Evolutionary conservation across 2,797 vertebrate genomes (phyloP).

Genomic region (Gambelia wislizenii): DNA sequence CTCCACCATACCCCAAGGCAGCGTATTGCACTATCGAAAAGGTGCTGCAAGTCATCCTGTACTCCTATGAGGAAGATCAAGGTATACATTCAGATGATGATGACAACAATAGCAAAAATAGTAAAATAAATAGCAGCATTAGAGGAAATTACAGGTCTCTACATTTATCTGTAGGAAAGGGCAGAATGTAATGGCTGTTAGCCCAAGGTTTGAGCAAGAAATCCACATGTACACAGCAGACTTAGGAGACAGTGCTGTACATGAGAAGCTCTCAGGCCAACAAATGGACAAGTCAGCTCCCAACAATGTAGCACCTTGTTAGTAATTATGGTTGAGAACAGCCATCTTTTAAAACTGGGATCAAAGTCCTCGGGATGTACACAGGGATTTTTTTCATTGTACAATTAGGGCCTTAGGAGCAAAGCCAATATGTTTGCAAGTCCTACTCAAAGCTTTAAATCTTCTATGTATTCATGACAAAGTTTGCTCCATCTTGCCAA

Average conservation of each 20-base stretch:
- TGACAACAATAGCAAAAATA: too few species aligned
- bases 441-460: slow-evolving; percentile 5
- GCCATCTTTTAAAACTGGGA: neutral
- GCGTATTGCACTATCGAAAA: too few species aligned
- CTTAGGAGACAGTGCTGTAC: neutral
- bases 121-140: too few species aligned
- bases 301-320: neutral
- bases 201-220: neutral
- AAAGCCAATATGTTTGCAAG: neutral
- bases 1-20: too few species aligned
- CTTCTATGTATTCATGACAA: neutral
- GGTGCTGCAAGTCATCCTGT: too few species aligned
- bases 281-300: neutral
- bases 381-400: neutral
- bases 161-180: neutral
- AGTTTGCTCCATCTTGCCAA: slow-evolving; percentile 18
- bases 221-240: neutral
- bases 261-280: neutral
- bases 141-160: neutral
- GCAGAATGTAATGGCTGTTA: neutral
- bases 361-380: neutral
- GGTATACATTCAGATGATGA: too few species aligned
- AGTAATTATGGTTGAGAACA: neutral
- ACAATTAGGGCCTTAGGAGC: neutral
- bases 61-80: too few species aligned